Evolutionary conservation across 2,113 vertebrate genomes (phyloP).

Genomic region (Arizona elegans): DNA sequence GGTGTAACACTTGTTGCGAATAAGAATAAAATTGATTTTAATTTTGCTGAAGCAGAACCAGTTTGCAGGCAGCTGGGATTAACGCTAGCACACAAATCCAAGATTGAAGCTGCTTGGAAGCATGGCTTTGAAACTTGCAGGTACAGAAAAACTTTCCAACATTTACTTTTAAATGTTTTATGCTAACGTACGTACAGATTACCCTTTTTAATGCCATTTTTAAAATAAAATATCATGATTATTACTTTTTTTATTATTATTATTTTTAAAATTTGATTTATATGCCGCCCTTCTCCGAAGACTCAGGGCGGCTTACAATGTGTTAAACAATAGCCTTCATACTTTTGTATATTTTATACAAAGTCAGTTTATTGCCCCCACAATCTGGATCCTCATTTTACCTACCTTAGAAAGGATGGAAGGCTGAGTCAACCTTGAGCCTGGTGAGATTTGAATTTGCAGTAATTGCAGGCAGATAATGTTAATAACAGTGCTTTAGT

Average conservation of each 20-base stretch:
- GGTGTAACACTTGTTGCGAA: slow-evolving; percentile 74
- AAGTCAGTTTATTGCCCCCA: no score
- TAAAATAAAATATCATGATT: background rate
- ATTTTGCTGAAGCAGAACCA: slow-evolving; percentile 72
- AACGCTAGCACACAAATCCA: slow-evolving; percentile 73
- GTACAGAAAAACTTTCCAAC: slow-evolving; percentile 59
- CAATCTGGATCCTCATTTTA: no score
- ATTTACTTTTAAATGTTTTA: background rate
- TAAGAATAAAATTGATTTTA: slow-evolving; percentile 55
- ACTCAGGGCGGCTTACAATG: no score
- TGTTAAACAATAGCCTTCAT: no score
- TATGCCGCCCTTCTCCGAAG: no score
- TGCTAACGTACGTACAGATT: background rate
- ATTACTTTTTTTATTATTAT: background rate
- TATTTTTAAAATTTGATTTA: no score
- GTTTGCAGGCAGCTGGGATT: slow-evolving; percentile 73
- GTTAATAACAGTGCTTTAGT: no score
- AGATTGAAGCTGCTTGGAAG: slow-evolving; percentile 71
- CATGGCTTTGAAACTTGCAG: slow-evolving; percentile 87
- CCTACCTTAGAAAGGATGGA: no score
- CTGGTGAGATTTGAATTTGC: no score
- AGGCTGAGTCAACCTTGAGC: no score
- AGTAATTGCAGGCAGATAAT: no score
- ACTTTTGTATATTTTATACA: no score
- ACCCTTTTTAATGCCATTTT: background rate